These are phyloP conservation scores for Embidobia sp. DNA, from an alignment of 2,888 invertebrate species.

Conservation along the genomic window DNA sequence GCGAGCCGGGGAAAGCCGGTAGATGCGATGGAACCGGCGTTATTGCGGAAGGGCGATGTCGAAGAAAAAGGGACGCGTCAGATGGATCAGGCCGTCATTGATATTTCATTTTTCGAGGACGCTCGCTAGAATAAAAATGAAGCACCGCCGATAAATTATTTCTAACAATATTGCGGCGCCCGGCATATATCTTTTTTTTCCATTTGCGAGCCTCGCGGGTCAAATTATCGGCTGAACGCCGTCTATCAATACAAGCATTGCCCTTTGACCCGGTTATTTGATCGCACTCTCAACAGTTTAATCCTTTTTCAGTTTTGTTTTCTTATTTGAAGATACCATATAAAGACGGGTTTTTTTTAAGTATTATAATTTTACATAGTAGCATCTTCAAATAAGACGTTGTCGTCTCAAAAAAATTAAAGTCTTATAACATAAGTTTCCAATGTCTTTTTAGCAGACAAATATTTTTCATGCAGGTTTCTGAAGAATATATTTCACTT, in stretches of 20 bases:
- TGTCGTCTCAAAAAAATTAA: too few relatives aligned
- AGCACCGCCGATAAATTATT: slow-evolving; percentile 40
- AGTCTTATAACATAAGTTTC: too few relatives aligned
- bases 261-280: background rate
- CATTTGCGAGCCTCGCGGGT: background rate
- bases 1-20: slow-evolving; percentile 40
- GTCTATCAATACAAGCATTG: background rate
- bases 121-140: slow-evolving; percentile 42
- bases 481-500: too few relatives aligned
- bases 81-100: slow-evolving; percentile 44
- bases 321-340: too few relatives aligned
- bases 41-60: slow-evolving; percentile 19
- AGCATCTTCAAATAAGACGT: too few relatives aligned
- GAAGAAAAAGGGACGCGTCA: slow-evolving; percentile 30
- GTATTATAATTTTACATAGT: too few relatives aligned
- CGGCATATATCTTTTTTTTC: slow-evolving; percentile 28
- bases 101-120: slow-evolving; percentile 51
- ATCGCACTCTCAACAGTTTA: too few relatives aligned
- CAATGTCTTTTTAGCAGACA: too few relatives aligned
- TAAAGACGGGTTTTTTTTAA: too few relatives aligned
- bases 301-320: too few relatives aligned
- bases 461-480: too few relatives aligned
- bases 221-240: background rate
- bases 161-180: slow-evolving; percentile 21
- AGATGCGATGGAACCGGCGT: slow-evolving; percentile 31